These are phyloP conservation scores for Baryphthengus martii DNA, from an alignment of 2,113 vertebrate genomes.

Conservation along the genomic window DNA sequence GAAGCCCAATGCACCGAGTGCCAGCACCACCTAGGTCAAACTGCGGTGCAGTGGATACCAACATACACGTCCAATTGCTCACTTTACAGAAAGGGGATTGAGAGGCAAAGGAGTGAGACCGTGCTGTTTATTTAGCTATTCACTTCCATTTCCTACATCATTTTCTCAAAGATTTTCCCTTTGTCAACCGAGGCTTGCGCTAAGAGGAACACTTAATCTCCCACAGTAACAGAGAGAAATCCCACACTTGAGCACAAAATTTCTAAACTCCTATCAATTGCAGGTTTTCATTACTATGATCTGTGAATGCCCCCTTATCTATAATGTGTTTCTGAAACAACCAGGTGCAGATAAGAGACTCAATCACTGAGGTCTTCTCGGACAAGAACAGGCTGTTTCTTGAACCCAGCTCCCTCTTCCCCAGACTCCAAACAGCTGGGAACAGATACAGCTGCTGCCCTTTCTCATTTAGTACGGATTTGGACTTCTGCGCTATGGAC, in stretches of 20 bases:
- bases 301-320: neutral
- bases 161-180: slow-evolving; percentile 16
- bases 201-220: neutral
- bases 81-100: neutral
- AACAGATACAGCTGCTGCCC: neutral
- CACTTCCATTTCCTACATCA: neutral
- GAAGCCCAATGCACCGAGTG: neutral
- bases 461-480: neutral
- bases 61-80: neutral
- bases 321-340: neutral
- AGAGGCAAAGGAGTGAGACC: neutral
- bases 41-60: neutral
- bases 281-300: neutral
- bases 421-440: neutral
- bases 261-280: neutral
- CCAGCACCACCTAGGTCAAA: neutral
- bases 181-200: neutral
- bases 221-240: neutral
- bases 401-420: neutral
- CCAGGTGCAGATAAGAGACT: neutral
- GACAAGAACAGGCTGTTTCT: neutral
- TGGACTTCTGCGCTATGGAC: neutral
- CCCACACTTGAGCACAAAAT: neutral
- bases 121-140: neutral
- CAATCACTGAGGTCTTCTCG: neutral